Conservation (phyloP, 2,888 invertebrate genomes). For the Galerucella pusilla region DNA sequence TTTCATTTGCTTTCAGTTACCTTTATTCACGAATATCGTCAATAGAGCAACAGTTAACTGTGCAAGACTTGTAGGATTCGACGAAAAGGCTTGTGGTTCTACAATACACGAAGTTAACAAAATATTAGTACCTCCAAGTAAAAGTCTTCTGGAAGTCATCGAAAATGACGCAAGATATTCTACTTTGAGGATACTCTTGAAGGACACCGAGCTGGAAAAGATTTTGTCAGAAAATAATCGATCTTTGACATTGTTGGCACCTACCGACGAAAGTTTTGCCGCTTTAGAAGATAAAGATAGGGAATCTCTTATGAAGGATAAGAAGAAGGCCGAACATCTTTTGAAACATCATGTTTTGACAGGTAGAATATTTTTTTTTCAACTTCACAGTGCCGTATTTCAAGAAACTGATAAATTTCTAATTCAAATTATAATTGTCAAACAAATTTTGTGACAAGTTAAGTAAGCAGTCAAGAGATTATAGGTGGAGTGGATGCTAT, state of each 20-base stretch:
- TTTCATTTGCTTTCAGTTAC: slow-evolving; percentile 62
- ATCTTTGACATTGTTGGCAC: slow-evolving; percentile 70
- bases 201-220: slow-evolving; percentile 67
- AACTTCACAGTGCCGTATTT: not conserved
- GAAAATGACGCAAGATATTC: slow-evolving; percentile 63
- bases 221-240: slow-evolving; percentile 63
- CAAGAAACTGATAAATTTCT: no score
- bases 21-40: slow-evolving; percentile 69
- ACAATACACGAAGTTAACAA: slow-evolving; percentile 75
- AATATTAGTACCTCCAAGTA: slow-evolving; percentile 68
- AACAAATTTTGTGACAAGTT: no score
- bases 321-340: slow-evolving; percentile 65
- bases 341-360: slow-evolving; percentile 68
- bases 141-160: slow-evolving; percentile 67
- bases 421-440: no score
- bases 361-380: slow-evolving; percentile 55
- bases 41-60: slow-evolving; percentile 76
- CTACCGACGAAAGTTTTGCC: slow-evolving; percentile 69
- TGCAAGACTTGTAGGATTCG: slow-evolving; percentile 71
- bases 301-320: slow-evolving; percentile 65
- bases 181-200: slow-evolving; percentile 63
- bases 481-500: no score
- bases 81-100: slow-evolving; percentile 75
- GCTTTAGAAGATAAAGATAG: slow-evolving; percentile 65
- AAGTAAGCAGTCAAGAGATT: no score